Base-by-base conservation (phyloP, 2,888 invertebrate genomes). In the Cactoblastis cactorum region DNA sequence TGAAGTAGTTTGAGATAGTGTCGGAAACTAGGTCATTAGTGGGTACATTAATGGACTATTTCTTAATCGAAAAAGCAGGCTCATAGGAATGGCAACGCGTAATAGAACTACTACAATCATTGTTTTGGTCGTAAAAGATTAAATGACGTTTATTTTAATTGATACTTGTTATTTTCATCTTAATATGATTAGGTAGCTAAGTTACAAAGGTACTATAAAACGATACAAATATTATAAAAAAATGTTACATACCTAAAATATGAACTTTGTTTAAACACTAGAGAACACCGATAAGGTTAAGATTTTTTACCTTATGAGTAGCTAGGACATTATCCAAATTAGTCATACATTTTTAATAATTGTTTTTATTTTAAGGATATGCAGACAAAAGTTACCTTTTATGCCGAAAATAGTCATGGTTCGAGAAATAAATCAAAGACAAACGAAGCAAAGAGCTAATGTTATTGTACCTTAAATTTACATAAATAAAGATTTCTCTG, bases 1-100 rank as follows among this genome's bases (percentile, higher is more conserved):
- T 67, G 64, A 73, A 74, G 73, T 71, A 63, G 67, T 65, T 72
- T 64, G 67, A 74, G 74, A 77, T 77, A 74, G 75, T 67, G 61
- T 56, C 53, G 59, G 62, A 63, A 75, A 75, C 62, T 76, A 68
- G 78, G 78, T 74, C 71, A 62, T 65, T 69, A 67, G 59, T 70
- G 68, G 71, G 63, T 65, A 67, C 59, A 59, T 64, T 62, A 66
- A 64, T 62, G 63, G 46, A 47, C 49, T 47, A 48, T 53, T 56
- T 58, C 59, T 60, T 63, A 59, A 53, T 62, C 24, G 37, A 15
- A 19, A 18, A 12, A 39, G 39, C 41, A 41, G 19, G 19, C 32
- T 19, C 6, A n/a, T 22, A 34, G 41, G 17, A 41, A 32, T 49
- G 49, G 28, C 28, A 48, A 37, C n/a, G 14, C 37, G 9, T 37